phyloP scores from a whole-genome alignment of 2,888 invertebrate species.

The Limnephilus auricula region DNA sequence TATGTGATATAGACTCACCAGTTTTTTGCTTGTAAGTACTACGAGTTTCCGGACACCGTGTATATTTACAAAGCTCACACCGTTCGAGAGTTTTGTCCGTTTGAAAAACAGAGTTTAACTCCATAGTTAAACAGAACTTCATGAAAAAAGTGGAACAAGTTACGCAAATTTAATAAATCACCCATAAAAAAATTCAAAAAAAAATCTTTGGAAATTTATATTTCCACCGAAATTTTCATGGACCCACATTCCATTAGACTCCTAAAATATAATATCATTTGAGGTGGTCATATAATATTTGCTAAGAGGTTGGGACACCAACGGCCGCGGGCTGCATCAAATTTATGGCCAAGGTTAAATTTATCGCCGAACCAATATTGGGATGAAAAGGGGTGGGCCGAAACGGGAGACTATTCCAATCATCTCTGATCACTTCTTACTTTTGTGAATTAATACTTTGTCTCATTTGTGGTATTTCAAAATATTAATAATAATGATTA shows the following conservation, averaged over 20 bases:
- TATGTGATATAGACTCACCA: too few relatives aligned
- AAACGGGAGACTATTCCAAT: not conserved
- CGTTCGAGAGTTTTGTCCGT: not conserved
- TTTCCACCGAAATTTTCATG: not conserved
- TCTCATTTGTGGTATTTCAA: not conserved
- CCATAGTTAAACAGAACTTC: not conserved
- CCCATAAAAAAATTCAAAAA: not conserved
- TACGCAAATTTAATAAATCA: not conserved
- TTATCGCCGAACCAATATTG: conserved; percentile 64
- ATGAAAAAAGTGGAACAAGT: too few relatives aligned
- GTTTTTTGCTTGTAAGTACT: too few relatives aligned
- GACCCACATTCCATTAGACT: not conserved
- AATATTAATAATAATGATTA: not conserved
- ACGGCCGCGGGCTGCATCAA: conserved; percentile 63
- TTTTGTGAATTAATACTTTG: not conserved
- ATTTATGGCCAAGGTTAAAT: conserved; percentile 63
- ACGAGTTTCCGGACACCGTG: too few relatives aligned
- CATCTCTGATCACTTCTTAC: not conserved
- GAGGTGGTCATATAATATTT: conserved; percentile 48
- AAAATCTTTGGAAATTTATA: not conserved
- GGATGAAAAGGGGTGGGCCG: conserved; percentile 64
- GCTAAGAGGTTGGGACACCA: conserved; percentile 55
- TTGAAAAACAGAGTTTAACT: not conserved
- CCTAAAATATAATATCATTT: not conserved
- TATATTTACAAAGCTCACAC: too few relatives aligned